Percentiles rank a stretch among this genome's conserved stretches.
Conservation (phyloP, 2,113 vertebrate species). For the Neolamprologus modestus region DNA sequence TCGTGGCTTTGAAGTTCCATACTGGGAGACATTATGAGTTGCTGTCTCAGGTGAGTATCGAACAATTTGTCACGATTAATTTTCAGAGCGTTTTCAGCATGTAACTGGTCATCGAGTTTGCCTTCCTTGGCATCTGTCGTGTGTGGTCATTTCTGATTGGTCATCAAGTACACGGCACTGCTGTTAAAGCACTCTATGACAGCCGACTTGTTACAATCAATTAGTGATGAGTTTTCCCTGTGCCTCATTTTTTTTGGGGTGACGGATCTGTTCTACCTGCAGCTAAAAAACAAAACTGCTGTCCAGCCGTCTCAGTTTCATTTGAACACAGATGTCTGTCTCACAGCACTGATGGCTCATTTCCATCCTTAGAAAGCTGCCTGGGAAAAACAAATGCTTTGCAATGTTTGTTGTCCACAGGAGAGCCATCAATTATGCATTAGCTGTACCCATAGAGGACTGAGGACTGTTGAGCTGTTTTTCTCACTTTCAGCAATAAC, state of each 20-base stretch:
- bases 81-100: not conserved
- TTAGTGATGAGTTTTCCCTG: not conserved
- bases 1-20: conserved; percentile 14
- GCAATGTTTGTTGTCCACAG: conserved; percentile 27
- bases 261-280: not conserved
- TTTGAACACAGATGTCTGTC: not conserved
- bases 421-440: conserved; percentile 51
- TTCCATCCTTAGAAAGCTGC: conserved; percentile 6
- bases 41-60: conserved; percentile 65
- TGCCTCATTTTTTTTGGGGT: not conserved
- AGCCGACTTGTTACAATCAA: not conserved
- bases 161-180: not conserved
- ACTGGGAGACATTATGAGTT: conserved; percentile 47
- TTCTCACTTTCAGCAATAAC: not conserved
- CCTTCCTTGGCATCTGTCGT: not conserved
- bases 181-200: not conserved
- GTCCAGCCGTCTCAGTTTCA: not conserved
- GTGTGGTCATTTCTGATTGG: not conserved
- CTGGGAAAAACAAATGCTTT: not conserved
- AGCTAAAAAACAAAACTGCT: not conserved
- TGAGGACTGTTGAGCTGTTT: not conserved
- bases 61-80: not conserved
- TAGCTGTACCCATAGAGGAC: conserved; percentile 1
- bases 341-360: not conserved
- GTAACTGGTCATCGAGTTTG: not conserved